These are phyloP conservation scores for Heliconius himera DNA, from an alignment of 1,140 invertebrate species.

Conservation along the genomic window DNA sequence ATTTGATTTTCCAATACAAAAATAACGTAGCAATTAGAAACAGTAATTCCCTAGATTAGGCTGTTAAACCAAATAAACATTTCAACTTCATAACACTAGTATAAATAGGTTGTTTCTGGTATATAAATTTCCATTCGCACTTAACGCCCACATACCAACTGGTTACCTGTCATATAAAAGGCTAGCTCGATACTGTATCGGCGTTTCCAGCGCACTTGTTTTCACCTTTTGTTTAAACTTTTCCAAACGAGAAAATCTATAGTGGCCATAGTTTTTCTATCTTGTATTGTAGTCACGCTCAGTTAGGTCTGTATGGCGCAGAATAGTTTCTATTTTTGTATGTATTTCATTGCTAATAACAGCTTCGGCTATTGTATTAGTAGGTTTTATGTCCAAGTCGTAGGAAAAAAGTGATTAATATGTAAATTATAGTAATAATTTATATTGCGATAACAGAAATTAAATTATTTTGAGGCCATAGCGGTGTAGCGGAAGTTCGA, in stretches of 20 bases:
- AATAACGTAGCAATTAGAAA: too few species aligned
- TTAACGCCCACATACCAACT: not conserved
- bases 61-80: too few species aligned
- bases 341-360: not conserved
- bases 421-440: too few species aligned
- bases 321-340: conserved; percentile 2
- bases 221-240: conserved; percentile 37
- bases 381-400: not conserved
- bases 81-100: too few species aligned
- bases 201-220: conserved; percentile 30
- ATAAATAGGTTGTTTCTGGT: not conserved
- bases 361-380: not conserved
- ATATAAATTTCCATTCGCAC: not conserved
- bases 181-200: conserved; percentile 24
- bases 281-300: conserved; percentile 8
- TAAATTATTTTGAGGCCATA: too few species aligned
- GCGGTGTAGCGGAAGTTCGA: too few species aligned
- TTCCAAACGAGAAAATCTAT: conserved; percentile 19
- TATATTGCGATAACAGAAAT: too few species aligned
- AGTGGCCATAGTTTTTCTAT: not conserved
- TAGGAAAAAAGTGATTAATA: too few species aligned
- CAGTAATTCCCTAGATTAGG: too few species aligned
- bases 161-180: not conserved
- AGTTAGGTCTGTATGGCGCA: not conserved
- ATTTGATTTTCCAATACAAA: too few species aligned